Base-by-base conservation (phyloP, 30 jellyfish, hydroid and myxozoan genomes). In the Hydractinia echinata region DNA sequence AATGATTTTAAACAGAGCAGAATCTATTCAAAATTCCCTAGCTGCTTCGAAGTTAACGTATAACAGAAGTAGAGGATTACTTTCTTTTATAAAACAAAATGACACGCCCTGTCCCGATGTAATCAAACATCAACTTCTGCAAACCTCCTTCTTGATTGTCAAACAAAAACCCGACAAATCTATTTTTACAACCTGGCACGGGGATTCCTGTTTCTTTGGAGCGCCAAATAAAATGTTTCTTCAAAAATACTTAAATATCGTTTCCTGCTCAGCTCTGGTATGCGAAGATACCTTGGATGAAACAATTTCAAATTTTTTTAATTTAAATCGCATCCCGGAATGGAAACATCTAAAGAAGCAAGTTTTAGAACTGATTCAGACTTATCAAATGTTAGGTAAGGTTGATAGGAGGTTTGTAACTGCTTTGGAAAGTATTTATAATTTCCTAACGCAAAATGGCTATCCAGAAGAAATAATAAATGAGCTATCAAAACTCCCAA, bases 1-100 rank as follows among this genome's bases (percentile, higher is more conserved):
- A n/a, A 50, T 89, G 81, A 58, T 89, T 67, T 62, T 83, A 53
- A 6, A 51, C 18, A 74, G 96, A n/a, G 96, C 96, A 10, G 19
- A 49, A 50, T 76, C 96, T 51, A 60, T 89, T 48, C 68, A 54
- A 18, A 58, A 51, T 51, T 7, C 56, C n/a, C n/a, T 13, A 60
- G 20, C 70, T 60, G 20, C n/a, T 16, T 13, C 70, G 44, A 30
- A 60, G 20, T 60, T 60, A 7, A 51, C 18, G 16, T 64, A n/a
- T 64, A 64, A 4, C 19, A 7, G 74, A 64, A 77, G 85, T 55
- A 54, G 39, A 10, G 11, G 18, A 39, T 77, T 77, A 49, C 5
- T 55, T 18, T 51, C 55, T 18, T 61, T 77, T 7, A 77, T 77
- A 49, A 64, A 49, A 54, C 55, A 52, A 4, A 49, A 60, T 21